These are phyloP conservation scores for Nephila pilipes DNA, from an alignment of 1,140 invertebrate species.

Conservation along the genomic window DNA sequence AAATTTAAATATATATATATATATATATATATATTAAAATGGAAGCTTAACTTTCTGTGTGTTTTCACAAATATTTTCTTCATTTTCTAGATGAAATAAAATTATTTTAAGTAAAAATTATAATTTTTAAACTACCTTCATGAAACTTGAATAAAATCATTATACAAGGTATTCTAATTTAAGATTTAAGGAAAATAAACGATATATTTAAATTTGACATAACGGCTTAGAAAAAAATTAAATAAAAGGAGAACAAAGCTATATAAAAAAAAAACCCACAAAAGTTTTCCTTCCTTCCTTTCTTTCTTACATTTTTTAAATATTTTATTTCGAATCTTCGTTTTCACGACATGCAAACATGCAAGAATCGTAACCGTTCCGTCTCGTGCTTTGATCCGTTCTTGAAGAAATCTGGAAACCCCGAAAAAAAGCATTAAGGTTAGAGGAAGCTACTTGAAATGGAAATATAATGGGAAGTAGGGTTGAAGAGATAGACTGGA, in stretches of 20 bases:
- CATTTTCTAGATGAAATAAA: too few relatives aligned
- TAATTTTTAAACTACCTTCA: too few relatives aligned
- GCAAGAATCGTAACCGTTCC: not conserved
- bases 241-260: not conserved
- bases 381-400: constrained; percentile 16
- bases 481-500: constrained; percentile 53
- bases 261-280: not conserved
- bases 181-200: not conserved
- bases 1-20: too few relatives aligned
- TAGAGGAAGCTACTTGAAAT: constrained; percentile 64
- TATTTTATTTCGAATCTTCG: constrained; percentile 19
- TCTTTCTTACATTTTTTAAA: not conserved
- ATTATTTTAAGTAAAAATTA: too few relatives aligned
- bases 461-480: constrained; percentile 74
- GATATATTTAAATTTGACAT: not conserved
- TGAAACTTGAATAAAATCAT: too few relatives aligned
- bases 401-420: not conserved
- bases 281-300: not conserved
- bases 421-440: constrained; percentile 55
- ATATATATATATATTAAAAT: too few relatives aligned
- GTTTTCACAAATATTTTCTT: too few relatives aligned
- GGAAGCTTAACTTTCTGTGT: too few relatives aligned
- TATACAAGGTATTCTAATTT: too few relatives aligned
- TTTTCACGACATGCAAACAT: constrained; percentile 46
- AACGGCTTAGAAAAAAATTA: not conserved